Evolutionary conservation across 2,888 invertebrate genomes (phyloP).

Genomic region (Brenthis daphne): DNA sequence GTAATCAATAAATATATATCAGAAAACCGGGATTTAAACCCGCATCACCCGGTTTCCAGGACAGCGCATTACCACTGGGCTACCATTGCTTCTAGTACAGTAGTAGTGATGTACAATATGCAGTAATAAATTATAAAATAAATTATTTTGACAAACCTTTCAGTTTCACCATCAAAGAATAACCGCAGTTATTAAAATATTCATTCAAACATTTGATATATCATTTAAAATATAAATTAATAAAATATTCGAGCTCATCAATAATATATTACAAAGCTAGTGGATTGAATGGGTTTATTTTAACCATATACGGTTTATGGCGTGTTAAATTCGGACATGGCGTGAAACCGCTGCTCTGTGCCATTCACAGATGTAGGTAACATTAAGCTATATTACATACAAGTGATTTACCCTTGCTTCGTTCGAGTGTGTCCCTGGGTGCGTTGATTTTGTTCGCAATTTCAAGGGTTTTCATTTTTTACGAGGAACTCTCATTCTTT

Average conservation of each 20-base stretch:
- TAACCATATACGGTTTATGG: slow-evolving; percentile 1
- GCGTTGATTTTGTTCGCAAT: too few species aligned
- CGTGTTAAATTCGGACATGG: slow-evolving; percentile 1
- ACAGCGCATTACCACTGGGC: too few species aligned
- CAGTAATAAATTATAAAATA: neutral
- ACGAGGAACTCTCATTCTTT: too few species aligned
- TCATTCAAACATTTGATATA: neutral
- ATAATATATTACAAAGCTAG: slow-evolving; percentile 5
- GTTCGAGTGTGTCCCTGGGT: too few species aligned
- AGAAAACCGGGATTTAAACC: too few species aligned
- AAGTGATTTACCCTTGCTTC: too few species aligned
- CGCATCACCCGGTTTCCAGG: too few species aligned
- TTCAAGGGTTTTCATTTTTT: too few species aligned
- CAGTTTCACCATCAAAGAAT: neutral
- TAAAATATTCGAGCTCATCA: slow-evolving; percentile 1
- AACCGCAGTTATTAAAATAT: neutral
- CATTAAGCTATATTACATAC: neutral
- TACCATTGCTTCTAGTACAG: too few species aligned
- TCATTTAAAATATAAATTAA: neutral
- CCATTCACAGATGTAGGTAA: too few species aligned
- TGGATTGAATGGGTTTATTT: slow-evolving; percentile 4
- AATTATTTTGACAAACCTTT: slow-evolving; percentile 1
- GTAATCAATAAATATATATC: too few species aligned
- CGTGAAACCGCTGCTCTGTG: neutral
- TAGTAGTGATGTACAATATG: too few species aligned